Evolutionary conservation across 2,797 vertebrate species (phyloP).

Genomic region (Tenualosa thibaudeaui): DNA sequence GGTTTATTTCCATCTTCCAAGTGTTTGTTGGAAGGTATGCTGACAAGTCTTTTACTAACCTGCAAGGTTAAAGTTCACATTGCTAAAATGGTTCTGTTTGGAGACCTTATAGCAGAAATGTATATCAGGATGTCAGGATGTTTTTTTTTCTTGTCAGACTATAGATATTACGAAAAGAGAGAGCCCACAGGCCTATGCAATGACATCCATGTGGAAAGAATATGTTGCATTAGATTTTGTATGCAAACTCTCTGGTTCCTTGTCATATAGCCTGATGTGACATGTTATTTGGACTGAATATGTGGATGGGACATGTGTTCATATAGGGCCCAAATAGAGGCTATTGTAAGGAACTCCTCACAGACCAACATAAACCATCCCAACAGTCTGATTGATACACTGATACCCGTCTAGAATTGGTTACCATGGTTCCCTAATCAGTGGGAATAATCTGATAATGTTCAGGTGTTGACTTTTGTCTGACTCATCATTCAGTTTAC

Average conservation of each 20-base stretch:
- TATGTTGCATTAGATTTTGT: neutral
- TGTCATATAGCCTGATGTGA: neutral
- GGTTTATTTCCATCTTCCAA: neutral
- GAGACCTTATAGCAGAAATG: neutral
- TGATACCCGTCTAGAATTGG: neutral
- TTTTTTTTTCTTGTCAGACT: neutral
- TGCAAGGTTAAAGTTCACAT: neutral
- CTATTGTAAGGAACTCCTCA: neutral
- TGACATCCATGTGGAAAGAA: neutral
- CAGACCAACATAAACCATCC: neutral
- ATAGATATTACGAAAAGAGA: neutral
- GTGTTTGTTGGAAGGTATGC: neutral
- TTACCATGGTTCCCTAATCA: constrained; percentile 18
- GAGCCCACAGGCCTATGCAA: neutral
- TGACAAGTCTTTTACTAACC: neutral
- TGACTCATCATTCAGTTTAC: constrained; percentile 55
- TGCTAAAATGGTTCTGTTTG: neutral
- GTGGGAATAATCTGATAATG: constrained; percentile 25
- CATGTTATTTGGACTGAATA: neutral
- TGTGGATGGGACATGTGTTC: neutral
- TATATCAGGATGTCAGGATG: neutral
- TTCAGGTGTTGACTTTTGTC: constrained; percentile 60
- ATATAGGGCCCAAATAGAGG: neutral
- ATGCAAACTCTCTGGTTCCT: neutral
- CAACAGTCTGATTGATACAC: neutral